Evolutionary conservation across 2,888 invertebrate genomes (phyloP).

Genomic region (Blomia tropicalis): DNA sequence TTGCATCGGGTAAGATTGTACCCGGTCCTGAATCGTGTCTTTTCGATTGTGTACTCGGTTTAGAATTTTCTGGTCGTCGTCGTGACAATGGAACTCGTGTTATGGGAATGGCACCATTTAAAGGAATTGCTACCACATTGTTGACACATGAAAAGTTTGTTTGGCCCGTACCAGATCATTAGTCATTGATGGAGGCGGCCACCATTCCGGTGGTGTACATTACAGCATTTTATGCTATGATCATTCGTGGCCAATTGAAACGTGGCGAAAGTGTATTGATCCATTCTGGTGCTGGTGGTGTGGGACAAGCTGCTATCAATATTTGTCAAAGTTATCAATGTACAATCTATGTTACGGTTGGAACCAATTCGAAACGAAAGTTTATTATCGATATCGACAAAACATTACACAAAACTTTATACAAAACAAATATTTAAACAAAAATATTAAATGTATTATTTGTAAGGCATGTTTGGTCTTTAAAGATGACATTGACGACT

Average conservation of each 20-base stretch:
- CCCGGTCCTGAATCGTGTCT: neutral
- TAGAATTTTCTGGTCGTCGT: constrained; percentile 71
- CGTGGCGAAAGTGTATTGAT: constrained; percentile 69
- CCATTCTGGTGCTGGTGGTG: constrained; percentile 87
- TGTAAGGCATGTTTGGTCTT: no score
- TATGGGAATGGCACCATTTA: constrained; percentile 83
- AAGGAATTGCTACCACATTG: constrained; percentile 59
- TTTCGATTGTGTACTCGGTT: constrained; percentile 69
- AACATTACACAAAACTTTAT: no score
- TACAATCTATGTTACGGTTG: constrained; percentile 71
- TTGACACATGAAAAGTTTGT: constrained; percentile 55
- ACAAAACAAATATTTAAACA: no score
- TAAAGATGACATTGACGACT: no score
- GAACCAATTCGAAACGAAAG: constrained; percentile 56
- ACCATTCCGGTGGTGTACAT: constrained; percentile 84
- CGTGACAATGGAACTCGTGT: constrained; percentile 55
- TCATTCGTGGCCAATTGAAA: constrained; percentile 66
- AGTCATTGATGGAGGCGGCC: constrained; percentile 76
- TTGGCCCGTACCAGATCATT: constrained; percentile 69
- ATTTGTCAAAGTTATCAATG: constrained; percentile 77
- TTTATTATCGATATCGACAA: constrained; percentile 70
- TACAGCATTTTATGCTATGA: constrained; percentile 66
- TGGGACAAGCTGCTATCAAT: constrained; percentile 88
- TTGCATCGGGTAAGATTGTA: constrained; percentile 13
- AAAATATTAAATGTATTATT: no score